phyloP scores from a whole-genome alignment of 2,113 vertebrate species.

The Channa maculata region DNA sequence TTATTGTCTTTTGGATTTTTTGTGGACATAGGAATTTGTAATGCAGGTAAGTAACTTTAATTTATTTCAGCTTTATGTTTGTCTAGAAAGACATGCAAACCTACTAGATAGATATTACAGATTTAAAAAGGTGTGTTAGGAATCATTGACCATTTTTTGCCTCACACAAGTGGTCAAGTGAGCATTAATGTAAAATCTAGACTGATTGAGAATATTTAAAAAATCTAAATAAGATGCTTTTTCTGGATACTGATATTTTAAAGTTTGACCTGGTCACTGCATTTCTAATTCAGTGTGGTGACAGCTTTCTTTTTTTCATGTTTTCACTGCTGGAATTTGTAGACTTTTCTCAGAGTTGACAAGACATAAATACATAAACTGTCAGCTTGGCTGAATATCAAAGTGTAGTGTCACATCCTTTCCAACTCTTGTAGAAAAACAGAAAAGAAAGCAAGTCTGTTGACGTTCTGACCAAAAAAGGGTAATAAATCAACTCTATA shows the following conservation, averaged over 20 bases:
- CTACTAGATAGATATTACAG: neutral
- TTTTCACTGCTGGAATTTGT: slow-evolving; percentile 61
- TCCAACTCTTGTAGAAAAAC: slow-evolving; percentile 62
- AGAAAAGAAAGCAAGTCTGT: slow-evolving; percentile 65
- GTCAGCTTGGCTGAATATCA: slow-evolving; percentile 71
- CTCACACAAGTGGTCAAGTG: neutral
- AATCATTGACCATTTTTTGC: neutral
- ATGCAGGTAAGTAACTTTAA: slow-evolving; percentile 71
- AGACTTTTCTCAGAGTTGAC: slow-evolving; percentile 51
- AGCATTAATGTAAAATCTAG: neutral
- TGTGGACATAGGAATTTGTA: slow-evolving; percentile 53
- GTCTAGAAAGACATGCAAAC: neutral
- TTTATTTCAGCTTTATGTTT: neutral
- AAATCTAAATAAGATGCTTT: neutral
- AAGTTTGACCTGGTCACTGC: slow-evolving; percentile 44
- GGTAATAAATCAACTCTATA: slow-evolving; percentile 71
- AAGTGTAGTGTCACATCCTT: slow-evolving; percentile 74
- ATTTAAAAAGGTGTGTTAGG: neutral
- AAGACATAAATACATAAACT: slow-evolving; percentile 67
- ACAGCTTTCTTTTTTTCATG: slow-evolving; percentile 47
- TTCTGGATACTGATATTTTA: slow-evolving; percentile 8
- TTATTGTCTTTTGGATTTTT: slow-evolving; percentile 52
- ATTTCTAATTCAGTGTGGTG: slow-evolving; percentile 48
- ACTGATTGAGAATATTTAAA: neutral
- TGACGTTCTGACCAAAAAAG: slow-evolving; percentile 62